Evolutionary conservation across 2,888 invertebrate genomes (phyloP), one percentile per base, ranked within the genome.

Genomic region (Strigamia maritima): DNA sequence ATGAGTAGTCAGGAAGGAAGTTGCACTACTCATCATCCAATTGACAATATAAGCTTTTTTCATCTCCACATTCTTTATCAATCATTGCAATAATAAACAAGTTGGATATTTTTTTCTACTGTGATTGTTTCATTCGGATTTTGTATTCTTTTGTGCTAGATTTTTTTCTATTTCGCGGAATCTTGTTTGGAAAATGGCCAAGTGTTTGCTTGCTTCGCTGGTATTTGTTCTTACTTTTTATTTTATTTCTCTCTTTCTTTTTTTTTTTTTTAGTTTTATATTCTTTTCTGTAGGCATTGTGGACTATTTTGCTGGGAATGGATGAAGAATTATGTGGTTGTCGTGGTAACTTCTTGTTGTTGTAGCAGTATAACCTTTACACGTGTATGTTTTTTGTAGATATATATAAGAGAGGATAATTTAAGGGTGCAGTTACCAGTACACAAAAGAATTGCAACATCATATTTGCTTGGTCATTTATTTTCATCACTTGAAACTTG

Each of bases 251-350:
- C 8, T 54, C 16, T 54, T 54, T 54, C 8, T 4, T 1, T 19
- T 54, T 54, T 54, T 54, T 19, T n/a, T 54, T 19, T 22, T n/a
- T 44, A 8, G 54, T 54, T 54, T 54, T 54, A 54, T 54, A 54
- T 19, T 54, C 54, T 54, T 7, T 54, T 2, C 19, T 54, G 22
- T 54, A 19, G 8, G n/a, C 54, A 54, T 54, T 54, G 54, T 54
- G 54, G n/a, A 54, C 54, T 54, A 54, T 19, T 54, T 54, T 54
- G 54, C 8, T 19, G 54, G 3, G 19, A 19, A 54, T 54, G 22
- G 54, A 54, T 54, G 54, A 54, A 54, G 54, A 54, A 22, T 54
- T 54, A 54, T 54, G 54, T 54, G 54, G 19, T 54, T 54, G 54
- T 54, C 54, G 19, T 54, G 54, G 54, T 19, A 54, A 54, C 54